Evolutionary conservation across 2,888 invertebrate genomes (phyloP).

Genomic region (Chalcis sispes): DNA sequence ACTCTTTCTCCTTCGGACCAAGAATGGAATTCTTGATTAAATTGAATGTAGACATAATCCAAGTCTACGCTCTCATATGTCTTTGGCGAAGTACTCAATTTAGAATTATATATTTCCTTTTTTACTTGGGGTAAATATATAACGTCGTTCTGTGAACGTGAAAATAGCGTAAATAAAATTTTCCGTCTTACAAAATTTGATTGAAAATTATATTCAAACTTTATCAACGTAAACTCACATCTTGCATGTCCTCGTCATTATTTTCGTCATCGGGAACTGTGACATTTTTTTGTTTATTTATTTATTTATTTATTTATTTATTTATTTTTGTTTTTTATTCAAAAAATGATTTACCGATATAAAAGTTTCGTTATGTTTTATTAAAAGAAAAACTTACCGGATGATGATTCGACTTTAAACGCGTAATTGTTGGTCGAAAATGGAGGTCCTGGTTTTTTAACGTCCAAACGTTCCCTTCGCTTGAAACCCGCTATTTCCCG

Average conservation of each 20-base stretch:
- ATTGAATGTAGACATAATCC: conserved; percentile 87
- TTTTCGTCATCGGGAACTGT: conserved; percentile 36
- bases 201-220: too few species aligned
- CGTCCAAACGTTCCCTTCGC: conserved; percentile 92
- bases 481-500: conserved; percentile 83
- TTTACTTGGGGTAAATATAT: conserved; percentile 62
- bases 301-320: background rate
- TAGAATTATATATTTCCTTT: conserved; percentile 62
- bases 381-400: conserved; percentile 55
- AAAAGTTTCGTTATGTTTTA: background rate
- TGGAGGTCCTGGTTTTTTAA: conserved; percentile 95
- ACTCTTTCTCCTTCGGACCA: conserved; percentile 87
- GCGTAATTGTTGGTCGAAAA: conserved; percentile 83
- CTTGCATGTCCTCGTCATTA: conserved; percentile 1
- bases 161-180: too few species aligned
- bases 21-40: conserved; percentile 80
- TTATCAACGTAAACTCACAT: conserved; percentile 35
- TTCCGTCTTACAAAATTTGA: too few species aligned
- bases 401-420: conserved; percentile 69
- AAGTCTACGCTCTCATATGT: conserved; percentile 80
- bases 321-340: background rate
- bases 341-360: background rate
- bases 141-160: conserved; percentile 54
- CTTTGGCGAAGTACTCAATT: conserved; percentile 28
- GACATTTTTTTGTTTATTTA: conserved; percentile 4